phyloP scores from a whole-genome alignment of 1,140 invertebrate genomes.

The Polypedilum vanderplanki region DNA sequence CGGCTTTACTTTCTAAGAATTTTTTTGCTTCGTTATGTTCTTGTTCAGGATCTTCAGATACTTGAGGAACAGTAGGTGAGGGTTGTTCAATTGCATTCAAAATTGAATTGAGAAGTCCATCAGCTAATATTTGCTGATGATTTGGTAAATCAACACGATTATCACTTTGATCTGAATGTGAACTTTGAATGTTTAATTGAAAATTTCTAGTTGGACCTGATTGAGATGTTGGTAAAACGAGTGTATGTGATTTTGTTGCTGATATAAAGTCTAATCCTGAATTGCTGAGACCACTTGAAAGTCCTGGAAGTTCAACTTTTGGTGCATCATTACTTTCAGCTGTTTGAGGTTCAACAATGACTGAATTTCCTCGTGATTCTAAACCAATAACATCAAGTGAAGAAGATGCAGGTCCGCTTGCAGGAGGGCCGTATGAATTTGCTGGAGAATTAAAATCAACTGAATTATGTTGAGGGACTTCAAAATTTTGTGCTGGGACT shows the following conservation, averaged over 20 bases:
- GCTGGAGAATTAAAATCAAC: not conserved
- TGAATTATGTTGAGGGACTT: conserved; percentile 16
- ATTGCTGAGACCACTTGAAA: conserved; percentile 33
- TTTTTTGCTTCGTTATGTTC: not conserved
- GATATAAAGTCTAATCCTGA: conserved; percentile 48
- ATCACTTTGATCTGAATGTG: conserved; percentile 42
- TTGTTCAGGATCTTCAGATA: not conserved
- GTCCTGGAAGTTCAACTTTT: conserved; percentile 33
- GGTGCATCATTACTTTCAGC: conserved; percentile 39
- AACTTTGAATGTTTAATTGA: conserved; percentile 63
- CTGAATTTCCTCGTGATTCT: conserved; percentile 43
- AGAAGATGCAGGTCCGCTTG: conserved; percentile 31
- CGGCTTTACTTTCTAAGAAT: not conserved
- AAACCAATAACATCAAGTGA: conserved; percentile 21
- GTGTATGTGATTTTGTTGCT: conserved; percentile 39
- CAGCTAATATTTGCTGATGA: conserved; percentile 67
- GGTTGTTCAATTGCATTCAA: conserved; percentile 61
- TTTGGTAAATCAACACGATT: conserved; percentile 39
- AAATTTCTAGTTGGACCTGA: conserved; percentile 55
- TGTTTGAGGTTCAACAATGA: conserved; percentile 44
- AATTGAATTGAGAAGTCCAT: conserved; percentile 70
- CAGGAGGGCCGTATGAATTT: conserved; percentile 34
- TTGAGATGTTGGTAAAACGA: conserved; percentile 46
- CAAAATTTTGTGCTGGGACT: not conserved
- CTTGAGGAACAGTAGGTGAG: not conserved